Evolutionary conservation across 2,797 vertebrate species (phyloP).

Genomic region (Jordanella pulchra): DNA sequence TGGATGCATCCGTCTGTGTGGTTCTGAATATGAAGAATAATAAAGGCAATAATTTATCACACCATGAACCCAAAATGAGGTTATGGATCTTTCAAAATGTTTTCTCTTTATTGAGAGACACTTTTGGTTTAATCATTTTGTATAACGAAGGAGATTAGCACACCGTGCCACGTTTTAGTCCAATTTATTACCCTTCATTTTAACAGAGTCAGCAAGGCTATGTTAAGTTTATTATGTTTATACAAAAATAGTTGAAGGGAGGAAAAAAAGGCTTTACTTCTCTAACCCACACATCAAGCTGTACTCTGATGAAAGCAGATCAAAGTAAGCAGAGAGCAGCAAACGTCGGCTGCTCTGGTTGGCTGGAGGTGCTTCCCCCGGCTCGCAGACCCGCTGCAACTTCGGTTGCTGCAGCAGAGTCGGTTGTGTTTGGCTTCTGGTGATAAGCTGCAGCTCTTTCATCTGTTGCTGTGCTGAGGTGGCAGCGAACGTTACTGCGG

Average conservation of each 20-base stretch:
- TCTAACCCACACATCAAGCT: background rate
- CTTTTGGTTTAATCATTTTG: background rate
- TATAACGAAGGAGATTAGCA: background rate
- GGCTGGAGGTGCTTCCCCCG: background rate
- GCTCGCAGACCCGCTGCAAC: constrained; percentile 17
- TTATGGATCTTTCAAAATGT: too few species aligned
- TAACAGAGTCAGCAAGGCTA: background rate
- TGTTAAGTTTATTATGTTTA: background rate
- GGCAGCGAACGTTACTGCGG: constrained; percentile 45
- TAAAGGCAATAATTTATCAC: too few species aligned
- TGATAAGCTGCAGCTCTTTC: constrained; percentile 50
- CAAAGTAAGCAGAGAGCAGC: constrained; percentile 11
- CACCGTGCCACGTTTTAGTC: background rate
- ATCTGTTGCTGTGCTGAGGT: constrained; percentile 31
- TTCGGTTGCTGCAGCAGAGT: constrained; percentile 37
- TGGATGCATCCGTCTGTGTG: background rate
- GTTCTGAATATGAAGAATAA: too few species aligned
- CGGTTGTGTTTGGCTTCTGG: constrained; percentile 56
- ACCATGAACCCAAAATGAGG: too few species aligned
- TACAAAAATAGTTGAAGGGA: background rate
- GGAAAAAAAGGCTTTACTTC: background rate
- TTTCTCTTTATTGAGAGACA: background rate
- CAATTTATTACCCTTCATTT: background rate
- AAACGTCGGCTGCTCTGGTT: background rate
- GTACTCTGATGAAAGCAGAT: background rate